phyloP scores from a whole-genome alignment of 2,888 invertebrate species.

The Pheosia tremula region DNA sequence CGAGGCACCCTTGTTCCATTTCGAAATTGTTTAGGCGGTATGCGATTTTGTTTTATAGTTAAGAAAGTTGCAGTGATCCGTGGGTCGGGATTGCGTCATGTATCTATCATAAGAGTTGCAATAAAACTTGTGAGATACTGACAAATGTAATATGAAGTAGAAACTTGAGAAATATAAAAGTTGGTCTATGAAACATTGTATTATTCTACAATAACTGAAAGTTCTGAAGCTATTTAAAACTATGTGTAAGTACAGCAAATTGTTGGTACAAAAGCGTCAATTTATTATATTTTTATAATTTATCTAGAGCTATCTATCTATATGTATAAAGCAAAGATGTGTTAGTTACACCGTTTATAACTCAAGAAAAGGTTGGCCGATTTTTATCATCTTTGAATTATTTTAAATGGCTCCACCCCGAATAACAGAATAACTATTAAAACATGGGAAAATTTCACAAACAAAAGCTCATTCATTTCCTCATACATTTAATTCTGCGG shows the following conservation, averaged over 20 bases:
- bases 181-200: conserved; percentile 59
- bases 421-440: too few relatives aligned
- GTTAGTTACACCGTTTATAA: too few relatives aligned
- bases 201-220: conserved; percentile 59
- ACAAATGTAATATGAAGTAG: conserved; percentile 74
- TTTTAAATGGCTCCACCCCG: too few relatives aligned
- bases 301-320: conserved; percentile 17
- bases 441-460: too few relatives aligned
- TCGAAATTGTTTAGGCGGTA: conserved; percentile 75
- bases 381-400: too few relatives aligned
- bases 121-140: conserved; percentile 80
- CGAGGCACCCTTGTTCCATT: conserved; percentile 66
- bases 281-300: conserved; percentile 29
- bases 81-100: conserved; percentile 62
- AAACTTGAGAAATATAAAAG: conserved; percentile 60
- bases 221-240: conserved; percentile 45
- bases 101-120: conserved; percentile 72
- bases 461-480: too few relatives aligned
- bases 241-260: conserved; percentile 34
- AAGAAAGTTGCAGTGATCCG: conserved; percentile 48
- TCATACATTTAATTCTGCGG: too few relatives aligned
- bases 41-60: conserved; percentile 69
- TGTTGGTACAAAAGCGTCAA: conserved; percentile 35
- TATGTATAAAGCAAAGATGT: too few relatives aligned
- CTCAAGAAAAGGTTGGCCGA: too few relatives aligned